phyloP scores from a whole-genome alignment of 2,888 invertebrate genomes.

The Drosophila eohydei region DNA sequence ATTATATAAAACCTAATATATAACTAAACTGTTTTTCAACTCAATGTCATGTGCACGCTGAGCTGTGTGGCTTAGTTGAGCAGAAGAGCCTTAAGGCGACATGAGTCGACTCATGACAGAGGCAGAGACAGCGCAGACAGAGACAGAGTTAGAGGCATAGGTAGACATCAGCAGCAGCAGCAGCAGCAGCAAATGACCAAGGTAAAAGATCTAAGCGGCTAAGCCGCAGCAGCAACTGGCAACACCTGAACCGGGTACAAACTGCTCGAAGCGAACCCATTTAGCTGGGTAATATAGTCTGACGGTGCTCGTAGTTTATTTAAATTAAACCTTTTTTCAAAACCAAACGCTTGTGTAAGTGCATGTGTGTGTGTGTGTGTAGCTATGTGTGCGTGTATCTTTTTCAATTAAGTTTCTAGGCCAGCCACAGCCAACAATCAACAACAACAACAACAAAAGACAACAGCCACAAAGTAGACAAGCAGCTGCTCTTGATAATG shows the following conservation, averaged over 20 bases:
- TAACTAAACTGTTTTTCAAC: not conserved
- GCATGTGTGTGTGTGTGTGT: constrained; percentile 5
- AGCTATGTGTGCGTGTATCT: constrained; percentile 36
- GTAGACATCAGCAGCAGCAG: not conserved
- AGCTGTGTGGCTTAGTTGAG: constrained; percentile 28
- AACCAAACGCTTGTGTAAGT: constrained; percentile 22
- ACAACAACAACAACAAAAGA: constrained; percentile 27
- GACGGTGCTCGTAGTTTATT: constrained; percentile 65
- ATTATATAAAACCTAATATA: not conserved
- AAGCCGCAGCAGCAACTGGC: constrained; percentile 51
- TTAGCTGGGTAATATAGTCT: constrained; percentile 40
- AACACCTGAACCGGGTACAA: constrained; percentile 51
- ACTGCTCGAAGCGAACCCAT: constrained; percentile 35
- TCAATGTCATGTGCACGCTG: constrained; percentile 19
- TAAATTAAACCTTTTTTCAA: constrained; percentile 73
- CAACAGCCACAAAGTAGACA: constrained; percentile 50
- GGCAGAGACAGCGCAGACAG: not conserved
- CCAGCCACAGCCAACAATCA: constrained; percentile 60
- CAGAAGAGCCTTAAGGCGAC: constrained; percentile 47
- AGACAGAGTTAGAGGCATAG: too few relatives aligned
- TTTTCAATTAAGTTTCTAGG: constrained; percentile 80
- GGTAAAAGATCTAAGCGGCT: constrained; percentile 34
- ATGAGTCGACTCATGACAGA: constrained; percentile 26
- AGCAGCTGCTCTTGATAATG: constrained; percentile 72
- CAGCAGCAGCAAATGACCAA: constrained; percentile 22